phyloP scores from a whole-genome alignment of 2,113 vertebrate genomes.

The Furnarius figulus region DNA sequence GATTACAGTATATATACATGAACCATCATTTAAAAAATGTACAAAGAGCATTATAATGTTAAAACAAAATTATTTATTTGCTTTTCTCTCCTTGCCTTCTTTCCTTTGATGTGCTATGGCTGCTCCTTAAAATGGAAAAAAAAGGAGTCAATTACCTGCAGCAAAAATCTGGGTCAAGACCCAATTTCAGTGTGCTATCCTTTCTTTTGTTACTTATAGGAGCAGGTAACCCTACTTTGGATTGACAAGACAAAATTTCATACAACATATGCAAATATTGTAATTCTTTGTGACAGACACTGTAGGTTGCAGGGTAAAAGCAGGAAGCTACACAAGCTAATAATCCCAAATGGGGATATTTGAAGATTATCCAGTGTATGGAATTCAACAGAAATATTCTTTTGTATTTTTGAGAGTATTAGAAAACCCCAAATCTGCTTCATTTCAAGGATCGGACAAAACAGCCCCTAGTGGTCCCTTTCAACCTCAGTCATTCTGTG shows the following conservation, averaged over 20 bases:
- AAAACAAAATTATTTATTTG: not conserved
- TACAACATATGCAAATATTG: not conserved
- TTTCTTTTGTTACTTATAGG: not conserved
- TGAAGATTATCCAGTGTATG: not conserved
- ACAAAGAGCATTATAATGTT: not conserved
- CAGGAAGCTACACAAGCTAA: not conserved
- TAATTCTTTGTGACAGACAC: not conserved
- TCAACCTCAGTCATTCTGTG: not conserved
- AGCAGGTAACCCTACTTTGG: not conserved
- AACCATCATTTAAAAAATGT: not conserved
- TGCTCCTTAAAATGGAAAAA: not conserved
- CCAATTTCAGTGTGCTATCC: not conserved
- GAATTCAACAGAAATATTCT: not conserved
- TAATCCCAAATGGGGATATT: not conserved
- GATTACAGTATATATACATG: not conserved
- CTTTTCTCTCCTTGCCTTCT: not conserved
- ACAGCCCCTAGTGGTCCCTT: not conserved
- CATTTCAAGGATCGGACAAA: not conserved
- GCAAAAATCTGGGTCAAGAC: not conserved
- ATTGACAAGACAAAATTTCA: not conserved
- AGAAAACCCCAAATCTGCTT: not conserved
- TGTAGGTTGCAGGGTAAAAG: not conserved
- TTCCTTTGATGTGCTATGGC: not conserved
- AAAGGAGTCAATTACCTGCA: not conserved
- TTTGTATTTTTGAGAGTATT: not conserved